phyloP scores from a whole-genome alignment of 2,113 vertebrate species.

The Blennius ocellaris region DNA sequence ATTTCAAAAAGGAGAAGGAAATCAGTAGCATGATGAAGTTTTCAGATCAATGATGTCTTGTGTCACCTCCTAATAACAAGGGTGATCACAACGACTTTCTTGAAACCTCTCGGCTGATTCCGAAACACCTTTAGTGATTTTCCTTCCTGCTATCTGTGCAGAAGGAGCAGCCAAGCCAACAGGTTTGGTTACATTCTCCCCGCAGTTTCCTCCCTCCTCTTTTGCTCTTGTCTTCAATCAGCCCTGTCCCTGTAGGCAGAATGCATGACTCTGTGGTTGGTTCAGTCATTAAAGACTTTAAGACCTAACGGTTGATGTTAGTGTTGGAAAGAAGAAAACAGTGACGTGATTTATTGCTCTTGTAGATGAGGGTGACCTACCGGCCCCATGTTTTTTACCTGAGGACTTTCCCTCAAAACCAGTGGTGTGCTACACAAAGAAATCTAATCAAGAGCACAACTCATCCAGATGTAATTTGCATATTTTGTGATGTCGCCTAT shows the following conservation, averaged over 20 bases:
- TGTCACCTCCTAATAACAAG: conserved; percentile 1
- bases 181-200: conserved; percentile 80
- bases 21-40: not conserved
- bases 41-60: not conserved
- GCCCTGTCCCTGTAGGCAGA: conserved; percentile 65
- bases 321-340: conserved; percentile 18
- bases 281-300: conserved; percentile 62
- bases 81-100: not conserved
- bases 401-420: conserved; percentile 11
- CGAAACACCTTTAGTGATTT: conserved; percentile 46
- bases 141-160: conserved; percentile 46
- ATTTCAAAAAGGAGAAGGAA: no score
- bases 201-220: conserved; percentile 57
- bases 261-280: conserved; percentile 49
- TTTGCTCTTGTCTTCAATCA: conserved; percentile 72
- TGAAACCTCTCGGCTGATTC: conserved; percentile 2
- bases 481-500: no score
- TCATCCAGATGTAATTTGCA: no score
- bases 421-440: conserved; percentile 2
- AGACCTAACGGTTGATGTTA: conserved; percentile 35
- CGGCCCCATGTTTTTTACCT: not conserved
- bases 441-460: no score
- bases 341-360: conserved; percentile 50
- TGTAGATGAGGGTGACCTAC: conserved; percentile 35
- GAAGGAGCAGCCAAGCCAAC: conserved; percentile 71